Conservation (phyloP, 2,888 invertebrate species). For the Lasioglossum calceatum region DNA sequence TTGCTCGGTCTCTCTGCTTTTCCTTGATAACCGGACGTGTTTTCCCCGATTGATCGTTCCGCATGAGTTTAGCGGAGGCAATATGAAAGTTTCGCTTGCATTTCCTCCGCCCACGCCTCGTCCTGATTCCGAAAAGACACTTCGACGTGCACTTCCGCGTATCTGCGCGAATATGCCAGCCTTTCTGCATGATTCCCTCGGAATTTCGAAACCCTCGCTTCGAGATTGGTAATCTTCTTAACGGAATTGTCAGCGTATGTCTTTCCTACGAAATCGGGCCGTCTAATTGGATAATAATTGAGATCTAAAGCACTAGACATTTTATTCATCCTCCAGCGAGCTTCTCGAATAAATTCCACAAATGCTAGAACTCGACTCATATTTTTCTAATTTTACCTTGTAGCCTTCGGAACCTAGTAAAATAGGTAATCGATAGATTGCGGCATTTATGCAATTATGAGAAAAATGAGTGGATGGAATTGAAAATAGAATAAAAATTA, state of each 20-base stretch:
- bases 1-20: constrained; percentile 28
- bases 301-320: not conserved
- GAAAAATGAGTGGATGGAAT: too few species aligned
- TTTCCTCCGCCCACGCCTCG: not conserved
- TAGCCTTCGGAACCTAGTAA: too few species aligned
- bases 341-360: not conserved
- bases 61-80: constrained; percentile 57
- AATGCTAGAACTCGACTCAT: not conserved
- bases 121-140: constrained; percentile 21
- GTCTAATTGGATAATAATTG: not conserved
- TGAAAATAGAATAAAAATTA: too few species aligned
- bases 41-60: constrained; percentile 58
- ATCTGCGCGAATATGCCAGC: not conserved
- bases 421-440: too few species aligned
- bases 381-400: not conserved
- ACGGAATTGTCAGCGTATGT: not conserved
- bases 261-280: not conserved
- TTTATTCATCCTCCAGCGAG: not conserved
- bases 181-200: constrained; percentile 2
- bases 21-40: constrained; percentile 63
- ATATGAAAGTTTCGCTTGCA: constrained; percentile 60
- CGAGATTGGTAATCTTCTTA: not conserved
- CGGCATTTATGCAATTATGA: too few species aligned
- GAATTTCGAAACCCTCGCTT: not conserved
- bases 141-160: not conserved